Evolutionary conservation across 2,888 invertebrate genomes (phyloP).

Genomic region (Seira sanloemensis): DNA sequence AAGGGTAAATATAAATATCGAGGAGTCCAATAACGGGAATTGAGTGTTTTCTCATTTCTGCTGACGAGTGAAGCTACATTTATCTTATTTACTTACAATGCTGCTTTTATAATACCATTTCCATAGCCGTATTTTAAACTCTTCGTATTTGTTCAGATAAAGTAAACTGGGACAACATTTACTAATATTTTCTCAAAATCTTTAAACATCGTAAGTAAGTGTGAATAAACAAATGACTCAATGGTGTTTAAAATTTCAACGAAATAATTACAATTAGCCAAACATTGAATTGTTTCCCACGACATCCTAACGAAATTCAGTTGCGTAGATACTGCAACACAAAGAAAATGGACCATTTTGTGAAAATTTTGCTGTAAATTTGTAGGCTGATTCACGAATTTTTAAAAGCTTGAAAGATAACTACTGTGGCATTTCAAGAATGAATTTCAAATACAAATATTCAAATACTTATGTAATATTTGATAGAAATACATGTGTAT

Average conservation of each 20-base stretch:
- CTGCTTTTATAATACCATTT: no score
- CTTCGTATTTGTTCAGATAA: no score
- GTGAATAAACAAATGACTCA: slow-evolving; percentile 33
- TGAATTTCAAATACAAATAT: background rate
- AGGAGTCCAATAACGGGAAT: no score
- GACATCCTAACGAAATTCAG: background rate
- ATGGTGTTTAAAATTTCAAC: slow-evolving; percentile 52
- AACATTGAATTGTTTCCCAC: slow-evolving; percentile 24
- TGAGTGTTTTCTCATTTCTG: no score
- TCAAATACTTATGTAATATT: no score
- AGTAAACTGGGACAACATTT: no score
- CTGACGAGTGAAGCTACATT: no score
- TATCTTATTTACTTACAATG: no score
- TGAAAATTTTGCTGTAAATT: background rate
- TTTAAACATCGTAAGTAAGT: background rate
- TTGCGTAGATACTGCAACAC: background rate
- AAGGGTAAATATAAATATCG: no score
- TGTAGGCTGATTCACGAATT: background rate
- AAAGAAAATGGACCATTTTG: background rate
- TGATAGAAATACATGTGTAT: no score
- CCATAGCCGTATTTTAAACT: no score
- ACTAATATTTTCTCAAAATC: no score
- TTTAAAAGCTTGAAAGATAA: background rate
- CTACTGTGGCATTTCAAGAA: background rate
- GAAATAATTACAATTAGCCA: slow-evolving; percentile 43